These are phyloP conservation scores for Phrixothrix hirtus DNA, from an alignment of 2,888 invertebrate species.

Conservation along the genomic window DNA sequence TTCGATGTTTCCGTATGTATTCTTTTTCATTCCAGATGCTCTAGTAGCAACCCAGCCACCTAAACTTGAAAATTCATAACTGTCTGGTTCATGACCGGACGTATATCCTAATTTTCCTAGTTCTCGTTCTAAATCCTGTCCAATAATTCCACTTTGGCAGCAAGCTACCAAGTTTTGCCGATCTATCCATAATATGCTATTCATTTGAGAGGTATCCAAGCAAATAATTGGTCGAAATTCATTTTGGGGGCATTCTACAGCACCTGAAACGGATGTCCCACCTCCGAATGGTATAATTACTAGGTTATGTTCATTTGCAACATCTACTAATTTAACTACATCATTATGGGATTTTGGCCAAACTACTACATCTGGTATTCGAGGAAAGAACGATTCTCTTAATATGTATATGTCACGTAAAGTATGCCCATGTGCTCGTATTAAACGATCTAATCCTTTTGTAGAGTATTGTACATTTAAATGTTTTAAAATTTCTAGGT, in stretches of 20 bases:
- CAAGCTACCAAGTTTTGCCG: conserved; percentile 78
- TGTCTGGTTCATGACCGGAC: conserved; percentile 97
- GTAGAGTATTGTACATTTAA: conserved; percentile 65
- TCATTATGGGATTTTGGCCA: conserved; percentile 92
- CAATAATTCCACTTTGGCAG: conserved; percentile 89
- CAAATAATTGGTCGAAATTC: conserved; percentile 83
- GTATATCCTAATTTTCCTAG: conserved; percentile 79
- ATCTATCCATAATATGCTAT: conserved; percentile 92
- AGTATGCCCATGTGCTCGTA: conserved; percentile 92
- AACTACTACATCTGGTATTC: conserved; percentile 91
- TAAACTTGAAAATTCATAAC: conserved; percentile 94
- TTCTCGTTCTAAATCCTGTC: conserved; percentile 90
- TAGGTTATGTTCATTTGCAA: conserved; percentile 74
- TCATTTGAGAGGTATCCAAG: conserved; percentile 95
- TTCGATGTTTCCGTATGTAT: conserved; percentile 96
- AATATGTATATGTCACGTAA: conserved; percentile 84
- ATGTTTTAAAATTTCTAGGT: conserved; percentile 63
- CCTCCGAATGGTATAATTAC: conserved; percentile 94
- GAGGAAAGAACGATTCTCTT: conserved; percentile 71
- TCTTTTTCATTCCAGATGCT: conserved; percentile 93
- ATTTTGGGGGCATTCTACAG: conserved; percentile 78
- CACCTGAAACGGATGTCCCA: conserved; percentile 90
- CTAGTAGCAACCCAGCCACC: conserved; percentile 82
- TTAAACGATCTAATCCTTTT: conserved; percentile 81
- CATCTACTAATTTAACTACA: conserved; percentile 76